Conservation (phyloP, 2,888 invertebrate genomes). For the Nephrotoma appendiculata region DNA sequence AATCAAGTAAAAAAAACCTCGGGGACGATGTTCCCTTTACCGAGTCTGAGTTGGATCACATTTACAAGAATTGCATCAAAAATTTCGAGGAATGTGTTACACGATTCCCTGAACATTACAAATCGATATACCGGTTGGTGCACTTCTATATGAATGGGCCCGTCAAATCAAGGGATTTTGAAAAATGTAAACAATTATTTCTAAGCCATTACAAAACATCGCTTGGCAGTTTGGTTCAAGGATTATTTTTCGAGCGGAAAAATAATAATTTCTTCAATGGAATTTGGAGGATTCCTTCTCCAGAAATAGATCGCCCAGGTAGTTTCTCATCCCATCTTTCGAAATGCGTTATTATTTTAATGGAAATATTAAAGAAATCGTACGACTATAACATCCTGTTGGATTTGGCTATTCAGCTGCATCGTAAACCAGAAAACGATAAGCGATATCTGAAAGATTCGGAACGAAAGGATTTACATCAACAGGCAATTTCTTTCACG, state of each 20-base stretch:
- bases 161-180: slow-evolving; percentile 49
- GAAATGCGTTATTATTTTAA: slow-evolving; percentile 62
- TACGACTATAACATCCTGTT: slow-evolving; percentile 67
- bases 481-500: slow-evolving; percentile 62
- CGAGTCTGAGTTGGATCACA: slow-evolving; percentile 28
- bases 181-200: slow-evolving; percentile 55
- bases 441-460: slow-evolving; percentile 76
- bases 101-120: slow-evolving; percentile 83
- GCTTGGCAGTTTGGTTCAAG: slow-evolving; percentile 52
- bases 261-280: slow-evolving; percentile 81
- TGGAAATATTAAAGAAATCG: slow-evolving; percentile 65
- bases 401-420: slow-evolving; percentile 63
- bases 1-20: slow-evolving; percentile 14
- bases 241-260: slow-evolving; percentile 75
- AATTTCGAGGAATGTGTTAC: slow-evolving; percentile 74
- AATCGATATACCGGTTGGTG: slow-evolving; percentile 76
- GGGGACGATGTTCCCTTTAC: slow-evolving; percentile 18
- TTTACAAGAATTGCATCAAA: slow-evolving; percentile 52
- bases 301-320: slow-evolving; percentile 84
- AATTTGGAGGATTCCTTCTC: slow-evolving; percentile 81
- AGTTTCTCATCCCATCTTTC: slow-evolving; percentile 86
- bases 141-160: slow-evolving; percentile 64
- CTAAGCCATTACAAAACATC: slow-evolving; percentile 52
- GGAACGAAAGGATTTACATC: slow-evolving; percentile 66
- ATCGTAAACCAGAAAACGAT: slow-evolving; percentile 68